A percentile compares a stretch with the other conserved stretches of the same genome.
Evolutionary conservation across 1,140 invertebrate genomes (phyloP).

Genomic region (Drosophila truncata): DNA sequence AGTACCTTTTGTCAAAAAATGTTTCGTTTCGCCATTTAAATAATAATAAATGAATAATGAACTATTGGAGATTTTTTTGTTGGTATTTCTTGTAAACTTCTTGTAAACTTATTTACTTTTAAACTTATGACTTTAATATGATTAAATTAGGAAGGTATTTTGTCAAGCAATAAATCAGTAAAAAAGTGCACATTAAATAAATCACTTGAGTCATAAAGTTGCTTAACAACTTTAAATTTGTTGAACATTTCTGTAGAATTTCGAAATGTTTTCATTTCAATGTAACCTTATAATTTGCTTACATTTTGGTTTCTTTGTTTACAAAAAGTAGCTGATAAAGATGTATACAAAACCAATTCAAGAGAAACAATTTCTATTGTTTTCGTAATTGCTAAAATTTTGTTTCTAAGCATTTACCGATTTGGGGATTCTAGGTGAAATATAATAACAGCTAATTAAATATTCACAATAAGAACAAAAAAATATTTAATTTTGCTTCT

Average conservation of each 20-base stretch:
- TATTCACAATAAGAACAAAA: background rate
- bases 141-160: too few relatives aligned
- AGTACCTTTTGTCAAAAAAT: too few relatives aligned
- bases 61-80: too few relatives aligned
- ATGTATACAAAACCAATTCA: background rate
- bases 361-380: background rate
- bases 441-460: background rate
- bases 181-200: background rate
- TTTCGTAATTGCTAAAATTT: background rate
- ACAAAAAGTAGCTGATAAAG: background rate
- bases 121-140: too few relatives aligned
- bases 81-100: too few relatives aligned
- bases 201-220: background rate
- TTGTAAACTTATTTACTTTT: too few relatives aligned
- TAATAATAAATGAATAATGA: too few relatives aligned
- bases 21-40: too few relatives aligned
- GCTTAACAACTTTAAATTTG: background rate
- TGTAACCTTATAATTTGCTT: conserved; percentile 14
- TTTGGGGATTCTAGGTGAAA: background rate
- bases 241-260: conserved; percentile 7
- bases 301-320: conserved; percentile 11
- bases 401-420: background rate
- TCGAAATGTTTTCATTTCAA: background rate
- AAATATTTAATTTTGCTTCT: background rate
- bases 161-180: background rate